Evolutionary conservation across 1,140 invertebrate species (phyloP), one percentile per base, ranked within the genome.

Genomic region (Pissodes strobi): DNA sequence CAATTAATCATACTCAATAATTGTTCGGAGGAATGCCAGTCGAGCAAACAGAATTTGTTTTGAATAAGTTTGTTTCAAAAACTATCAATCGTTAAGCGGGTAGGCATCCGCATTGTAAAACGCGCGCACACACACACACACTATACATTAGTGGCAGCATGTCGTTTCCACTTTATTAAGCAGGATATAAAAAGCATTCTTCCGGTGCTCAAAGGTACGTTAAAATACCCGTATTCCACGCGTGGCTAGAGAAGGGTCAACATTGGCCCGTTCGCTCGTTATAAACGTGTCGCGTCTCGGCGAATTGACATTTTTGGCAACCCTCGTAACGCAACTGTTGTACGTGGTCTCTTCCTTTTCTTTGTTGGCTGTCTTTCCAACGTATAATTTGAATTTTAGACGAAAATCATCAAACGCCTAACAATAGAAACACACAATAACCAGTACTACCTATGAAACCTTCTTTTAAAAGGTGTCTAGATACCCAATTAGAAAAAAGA

Each of bases 171-270:
- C 53, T 57, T 57, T 57, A 57, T 57, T 57, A 57, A 57, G 53
- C 53, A 57, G 53, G 39, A 57, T 57, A 57, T 57, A 57, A 57
- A 57, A 57, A 57, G 53, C 53, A 57, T 57, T 57, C 53, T 57
- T 57, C 53, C 53, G 53, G 53, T 57, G 37, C 21, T 41, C 22
- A 39, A 43, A 25, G n/a, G 53, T 25, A 57, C 53, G 53, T 57
- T 57, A 57, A 57, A 57, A 57, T 57, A 57, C 53, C 53, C 53
- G 53, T 57, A 57, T 57, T 57, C 53, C 38, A 38, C 39, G 53
- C 53, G 18, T 57, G 53, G 53, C 18, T 57, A 38, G 53, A 57
- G 27, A 57, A 57, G 38, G 53, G 53, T 57, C 53, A 57, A 57
- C 38, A 41, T 57, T 38, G 23, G 15, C 38, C 39, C 39, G 38